Percentiles rank a stretch among this genome's conserved stretches.
These are phyloP conservation scores for Volucella inflata DNA, from an alignment of 2,888 invertebrate genomes.

Conservation along the genomic window DNA sequence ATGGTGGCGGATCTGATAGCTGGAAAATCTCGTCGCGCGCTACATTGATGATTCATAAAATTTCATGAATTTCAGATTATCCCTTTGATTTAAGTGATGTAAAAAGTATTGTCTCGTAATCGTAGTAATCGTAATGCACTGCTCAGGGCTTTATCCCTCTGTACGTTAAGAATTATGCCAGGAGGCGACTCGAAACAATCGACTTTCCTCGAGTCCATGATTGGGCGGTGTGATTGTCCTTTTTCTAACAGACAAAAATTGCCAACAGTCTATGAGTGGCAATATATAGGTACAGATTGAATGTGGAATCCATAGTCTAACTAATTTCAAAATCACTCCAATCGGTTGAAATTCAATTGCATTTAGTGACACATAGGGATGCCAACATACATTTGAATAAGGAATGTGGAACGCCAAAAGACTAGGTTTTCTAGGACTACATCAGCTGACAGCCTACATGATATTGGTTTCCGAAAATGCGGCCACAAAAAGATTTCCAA, in stretches of 20 bases:
- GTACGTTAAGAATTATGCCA: background rate
- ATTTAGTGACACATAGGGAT: constrained; percentile 24
- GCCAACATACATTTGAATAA: constrained; percentile 22
- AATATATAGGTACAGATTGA: constrained; percentile 38
- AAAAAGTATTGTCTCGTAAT: constrained; percentile 24
- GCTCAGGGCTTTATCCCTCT: constrained; percentile 4
- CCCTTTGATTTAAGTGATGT: constrained; percentile 53
- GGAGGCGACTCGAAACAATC: too few species aligned
- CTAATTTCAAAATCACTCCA: constrained; percentile 30
- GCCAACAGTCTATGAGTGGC: constrained; percentile 4
- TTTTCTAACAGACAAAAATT: background rate
- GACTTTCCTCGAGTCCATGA: too few species aligned
- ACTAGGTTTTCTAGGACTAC: constrained; percentile 13
- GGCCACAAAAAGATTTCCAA: constrained; percentile 47
- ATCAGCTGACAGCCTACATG: constrained; percentile 60
- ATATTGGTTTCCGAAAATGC: constrained; percentile 71
- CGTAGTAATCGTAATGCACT: constrained; percentile 38
- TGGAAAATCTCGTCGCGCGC: constrained; percentile 19
- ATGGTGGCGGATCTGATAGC: background rate
- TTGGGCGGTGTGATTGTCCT: too few species aligned
- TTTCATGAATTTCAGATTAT: constrained; percentile 62
- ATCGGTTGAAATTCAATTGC: constrained; percentile 61
- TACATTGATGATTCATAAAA: constrained; percentile 66
- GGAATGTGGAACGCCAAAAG: constrained; percentile 10
- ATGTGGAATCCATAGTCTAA: constrained; percentile 16